Conservation (phyloP, 2,797 vertebrate genomes). For the Rhynchonycteris naso region DNA sequence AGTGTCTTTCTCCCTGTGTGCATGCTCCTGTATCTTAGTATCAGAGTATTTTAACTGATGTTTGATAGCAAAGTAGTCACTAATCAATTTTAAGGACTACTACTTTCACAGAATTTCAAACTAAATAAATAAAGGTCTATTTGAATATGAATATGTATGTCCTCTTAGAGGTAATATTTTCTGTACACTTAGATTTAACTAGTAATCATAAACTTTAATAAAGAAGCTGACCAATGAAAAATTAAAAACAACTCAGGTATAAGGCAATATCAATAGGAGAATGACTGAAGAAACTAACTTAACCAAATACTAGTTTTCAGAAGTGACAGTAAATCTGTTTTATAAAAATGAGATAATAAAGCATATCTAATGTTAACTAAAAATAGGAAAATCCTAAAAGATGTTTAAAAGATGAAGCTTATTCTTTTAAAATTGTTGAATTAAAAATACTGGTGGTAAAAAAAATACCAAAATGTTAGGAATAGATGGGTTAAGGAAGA, state of each 20-base stretch:
- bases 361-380: not conserved
- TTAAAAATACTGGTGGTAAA: not conserved
- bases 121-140: not conserved
- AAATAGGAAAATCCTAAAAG: not conserved
- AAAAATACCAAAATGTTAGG: not conserved
- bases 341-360: not conserved
- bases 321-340: not conserved
- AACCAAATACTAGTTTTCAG: not conserved
- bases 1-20: not conserved
- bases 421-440: not conserved
- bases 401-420: not conserved
- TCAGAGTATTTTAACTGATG: not conserved
- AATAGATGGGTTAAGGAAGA: not conserved
- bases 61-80: not conserved
- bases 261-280: not conserved
- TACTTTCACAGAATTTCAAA: not conserved
- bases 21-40: not conserved
- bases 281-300: not conserved
- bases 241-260: not conserved
- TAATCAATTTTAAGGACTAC: not conserved
- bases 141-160: not conserved
- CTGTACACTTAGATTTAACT: not conserved
- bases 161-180: not conserved
- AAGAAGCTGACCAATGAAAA: not conserved
- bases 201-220: not conserved